Base-by-base conservation (phyloP, 1,140 invertebrate genomes). In the Bombus waltoni region DNA sequence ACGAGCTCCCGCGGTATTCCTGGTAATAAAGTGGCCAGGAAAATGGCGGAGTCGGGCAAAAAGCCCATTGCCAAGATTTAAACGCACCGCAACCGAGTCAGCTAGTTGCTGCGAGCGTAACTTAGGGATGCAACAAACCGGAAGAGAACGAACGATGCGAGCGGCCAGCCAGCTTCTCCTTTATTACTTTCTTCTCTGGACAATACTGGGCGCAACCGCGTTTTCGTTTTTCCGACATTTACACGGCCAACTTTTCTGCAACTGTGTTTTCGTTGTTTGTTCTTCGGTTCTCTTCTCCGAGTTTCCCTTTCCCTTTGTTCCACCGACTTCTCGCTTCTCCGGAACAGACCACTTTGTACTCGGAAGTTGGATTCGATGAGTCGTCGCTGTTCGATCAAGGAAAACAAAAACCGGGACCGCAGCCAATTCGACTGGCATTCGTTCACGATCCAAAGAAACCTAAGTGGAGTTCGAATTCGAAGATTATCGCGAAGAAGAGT, bases 11-110 rank as follows among this genome's bases (percentile, higher is more conserved):
- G 59, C 83, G 77, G 71, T 72, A 71, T 80, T 81, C 70, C 62
- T 44, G 53, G 62, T 87, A 87, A 87, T 87, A 87, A 87, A 85
- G 65, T 81, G 85, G 62, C 74, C 74, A 32, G 53, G 79, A 82
- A 86, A 82, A 82, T 86, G 59, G 72, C 28, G 65, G 25, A 57
- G n/a, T 11, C 35, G 18, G 8, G 72, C 22, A 38, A 77, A 83
- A 77, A 83, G 32, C 32, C 78, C 77, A 70, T 81, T 80, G 83
- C 70, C 83, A 85, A 85, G 83, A 85, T 85, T 85, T 81, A 81
- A 81, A 85, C 84, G 79, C 77, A 66, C 78, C 78, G 76, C 84
- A 85, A 74, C 84, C 71, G 84, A 81, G 71, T 81, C 78, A 75
- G 78, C 84, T 57, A 81, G 66, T 84, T 62, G 8, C 74, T 38